Conservation (phyloP, 2,888 invertebrate species). For the Disparrhopalites patrizii region DNA sequence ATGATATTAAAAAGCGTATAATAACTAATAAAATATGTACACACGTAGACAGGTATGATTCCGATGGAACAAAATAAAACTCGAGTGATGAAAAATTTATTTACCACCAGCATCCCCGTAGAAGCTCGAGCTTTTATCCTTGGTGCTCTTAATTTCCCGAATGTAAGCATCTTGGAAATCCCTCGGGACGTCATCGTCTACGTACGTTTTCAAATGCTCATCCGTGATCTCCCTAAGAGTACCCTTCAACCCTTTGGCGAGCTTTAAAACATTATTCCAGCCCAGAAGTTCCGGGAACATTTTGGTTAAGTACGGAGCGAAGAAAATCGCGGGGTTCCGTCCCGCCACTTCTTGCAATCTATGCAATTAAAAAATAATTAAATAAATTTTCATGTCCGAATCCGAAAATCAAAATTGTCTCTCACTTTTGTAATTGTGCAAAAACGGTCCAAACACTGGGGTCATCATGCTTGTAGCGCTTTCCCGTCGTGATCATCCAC, state of each 20-base stretch:
- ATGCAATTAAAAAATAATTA: neutral
- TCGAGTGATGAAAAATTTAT: neutral
- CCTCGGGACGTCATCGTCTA: neutral
- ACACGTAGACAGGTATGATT: too few relatives aligned
- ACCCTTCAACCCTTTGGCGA: neutral
- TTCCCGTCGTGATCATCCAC: conserved; percentile 19
- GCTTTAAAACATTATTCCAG: neutral
- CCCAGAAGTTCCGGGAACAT: neutral
- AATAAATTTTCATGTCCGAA: too few relatives aligned
- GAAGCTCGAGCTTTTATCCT: conserved; percentile 10
- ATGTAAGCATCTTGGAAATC: conserved; percentile 17
- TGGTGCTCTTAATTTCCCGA: neutral
- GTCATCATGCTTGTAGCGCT: conserved; percentile 2
- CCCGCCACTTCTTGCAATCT: neutral
- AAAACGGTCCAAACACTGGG: neutral
- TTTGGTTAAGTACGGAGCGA: neutral
- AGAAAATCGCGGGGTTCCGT: neutral
- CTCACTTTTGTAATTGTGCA: neutral
- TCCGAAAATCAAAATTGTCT: neutral
- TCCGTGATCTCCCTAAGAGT: neutral
- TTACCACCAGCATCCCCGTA: conserved; percentile 1
- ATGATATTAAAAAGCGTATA: neutral
- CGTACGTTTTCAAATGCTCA: neutral
- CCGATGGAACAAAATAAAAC: neutral
- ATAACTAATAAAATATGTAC: neutral